Percentiles rank a stretch among this genome's conserved stretches.
phyloP scores from a whole-genome alignment of 1,140 invertebrate genomes.

The Idris sp. region DNA sequence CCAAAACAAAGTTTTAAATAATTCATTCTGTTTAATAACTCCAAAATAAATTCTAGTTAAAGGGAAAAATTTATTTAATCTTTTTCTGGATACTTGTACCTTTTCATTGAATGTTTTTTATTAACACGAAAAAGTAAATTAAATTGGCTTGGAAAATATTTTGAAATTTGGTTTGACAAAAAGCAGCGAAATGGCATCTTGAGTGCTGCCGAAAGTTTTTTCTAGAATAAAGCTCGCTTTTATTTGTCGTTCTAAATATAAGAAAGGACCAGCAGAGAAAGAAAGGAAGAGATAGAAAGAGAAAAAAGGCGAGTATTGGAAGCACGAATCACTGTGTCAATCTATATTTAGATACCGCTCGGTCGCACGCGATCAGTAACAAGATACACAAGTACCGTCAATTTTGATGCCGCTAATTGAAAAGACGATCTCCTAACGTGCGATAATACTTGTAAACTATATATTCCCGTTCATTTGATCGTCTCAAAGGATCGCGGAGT shows the following conservation, averaged over 20 bases:
- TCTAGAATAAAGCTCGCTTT: neutral
- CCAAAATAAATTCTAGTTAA: no score
- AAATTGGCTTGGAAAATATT: no score
- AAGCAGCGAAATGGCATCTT: neutral
- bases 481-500: slow-evolving; percentile 3
- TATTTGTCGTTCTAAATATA: slow-evolving; percentile 30
- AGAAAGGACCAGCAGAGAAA: no score
- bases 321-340: slow-evolving; percentile 38
- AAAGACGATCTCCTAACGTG: slow-evolving; percentile 33
- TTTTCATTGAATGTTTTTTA: no score
- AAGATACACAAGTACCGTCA: slow-evolving; percentile 52
- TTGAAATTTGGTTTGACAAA: no score
- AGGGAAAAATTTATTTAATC: no score
- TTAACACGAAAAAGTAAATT: no score
- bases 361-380: slow-evolving; percentile 52
- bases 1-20: no score
- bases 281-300: no score
- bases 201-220: neutral
- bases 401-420: slow-evolving; percentile 56
- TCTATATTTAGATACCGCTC: slow-evolving; percentile 46
- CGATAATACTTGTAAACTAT: slow-evolving; percentile 21
- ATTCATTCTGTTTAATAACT: no score
- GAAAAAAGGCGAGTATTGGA: slow-evolving; percentile 14
- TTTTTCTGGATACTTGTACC: no score
- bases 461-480: slow-evolving; percentile 29